Evolutionary conservation across 2,888 invertebrate species (phyloP).

Genomic region (Hypena proboscidalis): DNA sequence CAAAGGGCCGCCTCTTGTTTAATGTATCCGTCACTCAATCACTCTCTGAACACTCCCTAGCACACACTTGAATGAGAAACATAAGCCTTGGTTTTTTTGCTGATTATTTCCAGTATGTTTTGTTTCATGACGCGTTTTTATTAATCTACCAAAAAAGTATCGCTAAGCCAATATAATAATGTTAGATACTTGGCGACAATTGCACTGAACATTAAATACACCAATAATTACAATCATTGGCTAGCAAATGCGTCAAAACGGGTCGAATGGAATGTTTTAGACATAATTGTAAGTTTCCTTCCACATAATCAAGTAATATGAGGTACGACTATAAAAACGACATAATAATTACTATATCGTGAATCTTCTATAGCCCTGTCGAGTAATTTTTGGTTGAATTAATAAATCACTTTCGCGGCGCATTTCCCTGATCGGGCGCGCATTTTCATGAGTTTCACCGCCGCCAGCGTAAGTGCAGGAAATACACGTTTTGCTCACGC

Average conservation of each 20-base stretch:
- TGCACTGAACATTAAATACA: too few species aligned
- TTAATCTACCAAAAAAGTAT: too few species aligned
- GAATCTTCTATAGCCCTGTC: slow-evolving; percentile 14
- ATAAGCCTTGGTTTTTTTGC: too few species aligned
- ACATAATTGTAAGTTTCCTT: not conserved
- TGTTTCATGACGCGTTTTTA: too few species aligned
- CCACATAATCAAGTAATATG: not conserved
- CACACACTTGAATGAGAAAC: not conserved
- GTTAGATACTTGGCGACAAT: too few species aligned
- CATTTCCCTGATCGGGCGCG: slow-evolving; percentile 70
- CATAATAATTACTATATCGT: slow-evolving; percentile 2
- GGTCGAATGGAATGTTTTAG: too few species aligned
- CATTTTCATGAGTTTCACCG: slow-evolving; percentile 80
- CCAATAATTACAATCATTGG: too few species aligned
- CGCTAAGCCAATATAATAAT: too few species aligned
- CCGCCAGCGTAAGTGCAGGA: slow-evolving; percentile 60
- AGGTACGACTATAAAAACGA: not conserved
- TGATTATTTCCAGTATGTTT: too few species aligned
- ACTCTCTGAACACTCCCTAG: not conserved
- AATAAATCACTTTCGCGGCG: slow-evolving; percentile 80
- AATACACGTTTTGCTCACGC: slow-evolving; percentile 62
- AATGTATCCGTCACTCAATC: slow-evolving; percentile 23
- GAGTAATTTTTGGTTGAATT: slow-evolving; percentile 67
- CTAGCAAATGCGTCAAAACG: too few species aligned
- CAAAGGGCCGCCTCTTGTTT: slow-evolving; percentile 40